Evolutionary conservation across 2,797 vertebrate species (phyloP), one percentile per base, ranked within the genome.

Genomic region (Forpus xanthops): DNA sequence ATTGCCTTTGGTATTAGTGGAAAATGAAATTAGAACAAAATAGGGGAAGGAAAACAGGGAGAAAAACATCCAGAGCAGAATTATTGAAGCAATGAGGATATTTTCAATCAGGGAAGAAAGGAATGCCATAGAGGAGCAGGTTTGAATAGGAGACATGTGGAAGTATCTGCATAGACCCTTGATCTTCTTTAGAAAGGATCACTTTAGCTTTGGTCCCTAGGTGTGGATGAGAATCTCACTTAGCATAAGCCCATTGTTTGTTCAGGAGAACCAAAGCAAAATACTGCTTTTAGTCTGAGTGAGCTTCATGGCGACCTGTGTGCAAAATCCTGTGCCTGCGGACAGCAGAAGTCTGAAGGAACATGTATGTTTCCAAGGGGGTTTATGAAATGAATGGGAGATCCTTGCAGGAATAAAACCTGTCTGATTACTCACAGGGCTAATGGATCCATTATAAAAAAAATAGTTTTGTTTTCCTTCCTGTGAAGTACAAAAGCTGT

Each of bases 401-500:
- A 17, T 91, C 33, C 70, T 81, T 60, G 35, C 39, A 70, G 50
- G 52, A 75, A 28, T 37, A 89, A 89, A 85, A 70, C 2, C 45
- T 67, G 25, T 44, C 62, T 64, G 25, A 52, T 86, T 84, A 73
- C 27, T 94, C 25, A 16, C 60, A 31, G 35, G 18, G 82, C 28
- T 76, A 76, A 84, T 89, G 82, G 52, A 67, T 84, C 47, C 44
- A 61, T 82, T 84, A 88, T 83, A 60, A 47, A 81, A 87, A 65
- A 60, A 72, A 31, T n/a, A 68, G 76, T 73, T 86, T 71, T 94
- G 16, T 74, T 87, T 89, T 85, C 21, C 72, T 44, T 75, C 44
- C 74, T 13, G 15, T 81, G 73, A 60, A 80, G 52, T 64, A 60
- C 61, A 77, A 71, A 93, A 89, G 67, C 50, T 73, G 33, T 89